Conservation (phyloP, 2,113 vertebrate genomes). For the Turnix velox region DNA sequence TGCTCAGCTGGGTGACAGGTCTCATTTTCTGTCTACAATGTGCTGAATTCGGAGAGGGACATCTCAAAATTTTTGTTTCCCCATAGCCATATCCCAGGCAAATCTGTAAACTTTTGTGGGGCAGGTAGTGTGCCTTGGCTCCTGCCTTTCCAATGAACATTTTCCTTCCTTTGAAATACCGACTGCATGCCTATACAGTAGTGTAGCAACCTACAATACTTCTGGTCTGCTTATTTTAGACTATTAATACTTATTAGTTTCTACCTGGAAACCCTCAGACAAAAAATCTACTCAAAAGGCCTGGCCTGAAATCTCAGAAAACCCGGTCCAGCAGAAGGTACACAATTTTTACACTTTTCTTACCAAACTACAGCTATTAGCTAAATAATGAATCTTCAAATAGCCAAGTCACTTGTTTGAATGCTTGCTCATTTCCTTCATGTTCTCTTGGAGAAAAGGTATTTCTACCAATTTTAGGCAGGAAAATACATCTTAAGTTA, state of each 20-base stretch:
- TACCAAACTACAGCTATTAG: not conserved
- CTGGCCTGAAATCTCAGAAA: not conserved
- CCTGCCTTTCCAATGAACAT: not conserved
- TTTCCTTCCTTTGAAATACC: not conserved
- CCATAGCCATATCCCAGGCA: not conserved
- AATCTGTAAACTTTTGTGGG: not conserved
- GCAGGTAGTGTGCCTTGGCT: not conserved
- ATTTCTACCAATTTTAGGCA: not conserved
- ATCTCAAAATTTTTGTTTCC: not conserved
- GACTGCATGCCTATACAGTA: accelerated
- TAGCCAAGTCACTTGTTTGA: not conserved
- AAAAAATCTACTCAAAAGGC: not conserved
- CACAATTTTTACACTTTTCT: not conserved
- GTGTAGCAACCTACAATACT: not conserved
- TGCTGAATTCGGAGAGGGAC: not conserved
- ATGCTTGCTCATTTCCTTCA: not conserved
- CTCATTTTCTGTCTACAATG: not conserved
- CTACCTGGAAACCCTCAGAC: not conserved
- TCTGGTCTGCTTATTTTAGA: not conserved
- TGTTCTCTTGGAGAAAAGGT: not conserved
- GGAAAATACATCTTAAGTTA: not conserved
- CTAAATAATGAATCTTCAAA: not conserved
- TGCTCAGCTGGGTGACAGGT: not conserved
- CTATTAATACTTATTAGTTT: not conserved
- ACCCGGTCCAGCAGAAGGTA: not conserved